Percentiles rank a stretch among this genome's conserved stretches.
These are phyloP conservation scores for Hymenochirus boettgeri DNA, from an alignment of 2,113 vertebrate genomes.

Conservation along the genomic window DNA sequence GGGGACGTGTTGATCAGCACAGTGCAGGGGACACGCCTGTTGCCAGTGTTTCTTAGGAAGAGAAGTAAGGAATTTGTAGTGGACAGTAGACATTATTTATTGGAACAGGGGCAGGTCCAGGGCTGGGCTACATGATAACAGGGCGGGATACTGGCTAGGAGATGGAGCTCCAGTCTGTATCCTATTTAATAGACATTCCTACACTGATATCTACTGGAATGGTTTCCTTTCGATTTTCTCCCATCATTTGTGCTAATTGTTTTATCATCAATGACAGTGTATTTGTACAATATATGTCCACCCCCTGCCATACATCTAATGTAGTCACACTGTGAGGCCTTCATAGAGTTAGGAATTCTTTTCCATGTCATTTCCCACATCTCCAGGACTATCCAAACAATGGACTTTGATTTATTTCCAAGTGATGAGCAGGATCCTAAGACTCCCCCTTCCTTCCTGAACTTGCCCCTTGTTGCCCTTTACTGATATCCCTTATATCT, in stretches of 20 bases:
- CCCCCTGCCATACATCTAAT: too few relatives aligned
- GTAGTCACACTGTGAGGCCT: too few relatives aligned
- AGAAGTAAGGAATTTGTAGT: conserved; percentile 65
- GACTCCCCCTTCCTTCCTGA: too few relatives aligned
- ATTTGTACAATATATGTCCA: too few relatives aligned
- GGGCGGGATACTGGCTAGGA: conserved; percentile 4
- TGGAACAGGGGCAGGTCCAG: conserved; percentile 68
- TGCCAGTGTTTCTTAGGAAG: conserved; percentile 49
- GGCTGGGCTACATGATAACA: conserved; percentile 49
- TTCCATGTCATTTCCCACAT: too few relatives aligned
- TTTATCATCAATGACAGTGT: too few relatives aligned
- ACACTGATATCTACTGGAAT: conserved; percentile 23
- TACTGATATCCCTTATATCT: conserved; percentile 7
- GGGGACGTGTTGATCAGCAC: conserved; percentile 28
- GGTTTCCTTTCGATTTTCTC: conserved; percentile 47
- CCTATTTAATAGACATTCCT: too few relatives aligned
- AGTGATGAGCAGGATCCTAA: background rate
- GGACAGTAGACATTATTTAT: conserved; percentile 76
- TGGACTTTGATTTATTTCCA: background rate
- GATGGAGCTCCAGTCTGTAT: too few relatives aligned
- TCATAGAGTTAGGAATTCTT: conserved; percentile 42
- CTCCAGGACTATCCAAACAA: background rate
- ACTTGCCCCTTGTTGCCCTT: background rate
- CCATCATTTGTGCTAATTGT: too few relatives aligned
- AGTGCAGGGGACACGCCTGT: conserved; percentile 28